Evolutionary conservation across 1,140 invertebrate species (phyloP).

Genomic region (Pseudoatta argentina): DNA sequence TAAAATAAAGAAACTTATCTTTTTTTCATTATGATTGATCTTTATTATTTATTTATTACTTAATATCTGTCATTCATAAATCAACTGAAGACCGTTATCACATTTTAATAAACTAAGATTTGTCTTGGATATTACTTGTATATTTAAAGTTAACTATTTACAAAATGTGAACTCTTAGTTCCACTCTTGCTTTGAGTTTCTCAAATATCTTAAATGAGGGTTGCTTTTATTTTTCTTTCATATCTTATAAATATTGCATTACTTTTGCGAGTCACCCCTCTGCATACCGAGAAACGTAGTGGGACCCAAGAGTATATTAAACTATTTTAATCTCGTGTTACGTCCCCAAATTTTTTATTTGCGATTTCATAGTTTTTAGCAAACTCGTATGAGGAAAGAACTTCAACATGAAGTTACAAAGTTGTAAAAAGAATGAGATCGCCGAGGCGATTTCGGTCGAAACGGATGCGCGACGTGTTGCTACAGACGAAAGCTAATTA

Average conservation of each 20-base stretch:
- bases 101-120: background rate
- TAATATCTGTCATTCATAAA: background rate
- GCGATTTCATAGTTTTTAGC: background rate
- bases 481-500: conserved; percentile 12
- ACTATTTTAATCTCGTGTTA: background rate
- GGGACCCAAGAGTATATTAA: background rate
- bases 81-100: background rate
- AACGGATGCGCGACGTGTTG: conserved; percentile 20
- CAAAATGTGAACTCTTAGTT: background rate
- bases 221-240: background rate
- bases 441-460: background rate
- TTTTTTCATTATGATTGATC: background rate
- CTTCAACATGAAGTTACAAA: conserved; percentile 21
- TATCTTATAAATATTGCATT: background rate
- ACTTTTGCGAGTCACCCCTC: background rate
- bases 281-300: background rate
- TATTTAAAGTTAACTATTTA: conserved; percentile 10
- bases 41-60: background rate
- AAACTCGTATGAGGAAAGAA: background rate
- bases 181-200: background rate
- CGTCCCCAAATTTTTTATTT: conserved; percentile 13
- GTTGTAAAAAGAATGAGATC: conserved; percentile 16
- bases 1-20: background rate
- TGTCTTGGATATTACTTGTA: background rate
- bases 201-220: background rate